Evolutionary conservation across 1,140 invertebrate species (phyloP), one percentile per base, ranked within the genome.

Genomic region (Aphelenchoides besseyi): DNA sequence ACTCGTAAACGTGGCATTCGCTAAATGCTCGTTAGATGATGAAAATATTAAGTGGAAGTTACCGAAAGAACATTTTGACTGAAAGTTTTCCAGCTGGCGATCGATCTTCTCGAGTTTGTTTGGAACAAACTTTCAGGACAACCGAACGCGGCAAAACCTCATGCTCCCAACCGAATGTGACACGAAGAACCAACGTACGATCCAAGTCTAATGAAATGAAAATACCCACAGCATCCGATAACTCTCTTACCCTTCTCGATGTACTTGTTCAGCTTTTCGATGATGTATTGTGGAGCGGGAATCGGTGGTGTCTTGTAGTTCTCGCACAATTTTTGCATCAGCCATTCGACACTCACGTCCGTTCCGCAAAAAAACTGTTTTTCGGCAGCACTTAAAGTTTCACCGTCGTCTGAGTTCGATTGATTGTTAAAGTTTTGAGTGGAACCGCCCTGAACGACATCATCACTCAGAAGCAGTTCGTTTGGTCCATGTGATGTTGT

Each of bases 101-200:
- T 63, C 73, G 48, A 59, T 76, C 71, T 54, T 71, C 48, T 54
- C 70, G n/a, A 35, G 28, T 30, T 67, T 76, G 73, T 29, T 69
- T 53, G 3, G 76, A 74, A 23, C 71, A 82, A 52, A 82, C 76
- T 55, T 82, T 82, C 23, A 82, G 48, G n/a, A 82, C 72, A 8
- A 82, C 74, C 66, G 73, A 82, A 52, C 73, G 74, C 9, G 80
- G 80, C 26, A 82, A 57, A 9, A 69, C 70, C 12, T 76, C 67
- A 55, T 82, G 72, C 28, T 84, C 80, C 80, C 80, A 82, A 9
- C 79, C 82, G 59, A 82, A 84, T n/a, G 80, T 82, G 2, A 82
- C 73, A 55, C 72, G 64, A 18, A 82, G 36, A 18, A 84, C 80
- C 28, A 68, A 63, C 18, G 80, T 82, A 37, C 73, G 72, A 70